Percentiles rank a stretch among this genome's conserved stretches.
These are phyloP conservation scores for Neocloeon triangulifer DNA, from an alignment of 1,140 invertebrate species.

Conservation along the genomic window DNA sequence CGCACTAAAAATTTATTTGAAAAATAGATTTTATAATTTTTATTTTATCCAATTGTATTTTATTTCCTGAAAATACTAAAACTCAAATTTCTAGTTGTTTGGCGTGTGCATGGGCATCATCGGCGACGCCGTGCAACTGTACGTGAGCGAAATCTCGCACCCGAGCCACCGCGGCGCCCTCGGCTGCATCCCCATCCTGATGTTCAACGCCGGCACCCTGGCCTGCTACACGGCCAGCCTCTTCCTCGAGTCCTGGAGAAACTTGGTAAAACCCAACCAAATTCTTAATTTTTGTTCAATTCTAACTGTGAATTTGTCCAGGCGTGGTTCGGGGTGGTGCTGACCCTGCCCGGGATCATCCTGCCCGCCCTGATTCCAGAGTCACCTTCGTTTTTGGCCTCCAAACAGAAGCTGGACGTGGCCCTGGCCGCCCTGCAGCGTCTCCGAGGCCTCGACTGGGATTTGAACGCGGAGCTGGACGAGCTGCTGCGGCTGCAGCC, in stretches of 20 bases:
- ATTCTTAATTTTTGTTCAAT: too few relatives aligned
- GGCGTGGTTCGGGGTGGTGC: constrained; percentile 6
- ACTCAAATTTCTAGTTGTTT: too few relatives aligned
- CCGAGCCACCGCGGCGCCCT: constrained; percentile 25
- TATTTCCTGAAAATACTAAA: too few relatives aligned
- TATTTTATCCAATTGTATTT: too few relatives aligned
- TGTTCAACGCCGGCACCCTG: constrained; percentile 8
- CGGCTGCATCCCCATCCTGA: constrained; percentile 12
- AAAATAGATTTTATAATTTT: too few relatives aligned
- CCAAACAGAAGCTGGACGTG: constrained; percentile 9
- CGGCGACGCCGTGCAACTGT: constrained; percentile 16
- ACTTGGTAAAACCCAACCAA: too few relatives aligned
- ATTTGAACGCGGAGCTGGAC: constrained; percentile 7
- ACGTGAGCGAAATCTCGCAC: constrained; percentile 30
- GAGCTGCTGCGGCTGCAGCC: too few relatives aligned
- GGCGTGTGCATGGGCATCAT: constrained; percentile 7
- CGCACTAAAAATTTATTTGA: too few relatives aligned
- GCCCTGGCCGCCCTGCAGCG: constrained; percentile 15
- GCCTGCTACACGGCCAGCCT: constrained; percentile 6
- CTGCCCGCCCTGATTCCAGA: constrained; percentile 16
- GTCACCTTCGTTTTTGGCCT: constrained; percentile 16
- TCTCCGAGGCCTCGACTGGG: constrained; percentile 14
- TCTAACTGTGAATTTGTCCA: too few relatives aligned
- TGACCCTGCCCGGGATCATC: constrained; percentile 6
- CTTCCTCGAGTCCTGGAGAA: constrained; percentile 7